These are phyloP conservation scores for Electrona antarctica DNA, from an alignment of 2,113 vertebrate species.

Conservation along the genomic window DNA sequence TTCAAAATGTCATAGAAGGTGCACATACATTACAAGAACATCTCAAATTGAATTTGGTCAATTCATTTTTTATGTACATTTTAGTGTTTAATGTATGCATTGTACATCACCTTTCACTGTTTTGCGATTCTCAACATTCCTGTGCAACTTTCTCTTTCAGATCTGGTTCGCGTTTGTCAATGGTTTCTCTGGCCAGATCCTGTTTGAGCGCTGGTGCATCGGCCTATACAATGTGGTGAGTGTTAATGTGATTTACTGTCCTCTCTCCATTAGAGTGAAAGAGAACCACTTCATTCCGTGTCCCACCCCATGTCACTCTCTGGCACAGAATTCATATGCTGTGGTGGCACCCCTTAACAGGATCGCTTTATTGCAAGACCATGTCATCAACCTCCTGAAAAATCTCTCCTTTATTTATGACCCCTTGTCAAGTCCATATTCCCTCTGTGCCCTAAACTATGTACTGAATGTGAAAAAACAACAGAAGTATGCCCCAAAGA, in stretches of 20 bases:
- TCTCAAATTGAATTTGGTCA: not conserved
- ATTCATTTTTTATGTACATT: not conserved
- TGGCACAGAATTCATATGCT: conserved; percentile 57
- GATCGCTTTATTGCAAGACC: conserved; percentile 60
- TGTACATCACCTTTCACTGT: not conserved
- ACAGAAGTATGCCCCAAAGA: conserved; percentile 68
- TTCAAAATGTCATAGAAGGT: not conserved
- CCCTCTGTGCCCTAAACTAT: conserved; percentile 75
- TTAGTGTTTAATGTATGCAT: not conserved
- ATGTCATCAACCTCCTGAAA: conserved; percentile 74
- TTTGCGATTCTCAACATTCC: conserved; percentile 14
- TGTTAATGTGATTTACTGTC: conserved; percentile 53
- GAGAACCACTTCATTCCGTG: conserved; percentile 40
- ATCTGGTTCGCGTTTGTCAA: conserved; percentile 99
- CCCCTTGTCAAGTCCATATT: conserved; percentile 70
- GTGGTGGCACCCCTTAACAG: conserved; percentile 45
- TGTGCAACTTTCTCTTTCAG: conserved; percentile 64
- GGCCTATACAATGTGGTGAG: conserved; percentile 99
- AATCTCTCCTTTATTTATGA: conserved; percentile 76
- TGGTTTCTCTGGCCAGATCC: conserved; percentile 98
- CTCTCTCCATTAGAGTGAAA: conserved; percentile 29
- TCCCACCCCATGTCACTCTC: conserved; percentile 31
- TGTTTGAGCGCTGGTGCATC: conserved; percentile 99
- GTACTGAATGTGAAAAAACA: conserved; percentile 73
- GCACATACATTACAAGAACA: not conserved